Percentiles rank a stretch among this genome's conserved stretches.
Conservation (phyloP, 2,797 vertebrate species). For the Fistularia tabacaria region DNA sequence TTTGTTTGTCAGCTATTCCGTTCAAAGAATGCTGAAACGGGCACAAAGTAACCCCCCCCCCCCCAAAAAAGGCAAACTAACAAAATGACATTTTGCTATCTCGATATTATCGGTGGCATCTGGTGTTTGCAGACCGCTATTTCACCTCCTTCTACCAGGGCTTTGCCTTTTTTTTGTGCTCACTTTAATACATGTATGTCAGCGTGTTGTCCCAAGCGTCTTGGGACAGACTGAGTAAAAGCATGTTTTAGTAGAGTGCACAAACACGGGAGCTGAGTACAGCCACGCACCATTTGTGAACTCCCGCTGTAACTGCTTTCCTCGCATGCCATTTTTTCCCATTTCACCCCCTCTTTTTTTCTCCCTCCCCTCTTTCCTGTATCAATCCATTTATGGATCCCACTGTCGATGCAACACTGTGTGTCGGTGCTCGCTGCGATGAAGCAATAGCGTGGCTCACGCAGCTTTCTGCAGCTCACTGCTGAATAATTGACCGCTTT, state of each 20-base stretch:
- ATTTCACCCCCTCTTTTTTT: slow-evolving; percentile 14
- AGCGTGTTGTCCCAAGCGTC: slow-evolving; percentile 4
- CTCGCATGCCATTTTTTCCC: slow-evolving; percentile 27
- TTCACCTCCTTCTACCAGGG: no score
- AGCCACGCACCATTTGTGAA: slow-evolving; percentile 17
- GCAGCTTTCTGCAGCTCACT: slow-evolving; percentile 45
- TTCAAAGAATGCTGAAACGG: slow-evolving; percentile 31
- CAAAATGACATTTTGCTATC: no score
- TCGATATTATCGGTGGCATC: slow-evolving; percentile 26
- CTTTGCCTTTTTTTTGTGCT: slow-evolving; percentile 7
- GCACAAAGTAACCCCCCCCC: no score
- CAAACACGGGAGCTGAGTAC: slow-evolving; percentile 36
- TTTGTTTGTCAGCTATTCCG: slow-evolving; percentile 51
- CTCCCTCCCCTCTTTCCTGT: slow-evolving; percentile 33
- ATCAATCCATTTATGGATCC: slow-evolving; percentile 61
- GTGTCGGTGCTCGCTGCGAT: slow-evolving; percentile 42
- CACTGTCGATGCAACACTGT: slow-evolving; percentile 41
- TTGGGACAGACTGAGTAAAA: slow-evolving; percentile 38
- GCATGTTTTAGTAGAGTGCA: slow-evolving; percentile 33
- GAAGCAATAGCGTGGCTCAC: slow-evolving; percentile 33
- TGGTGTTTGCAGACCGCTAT: neutral
- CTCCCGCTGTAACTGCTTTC: slow-evolving; percentile 35
- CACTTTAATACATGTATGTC: neutral
- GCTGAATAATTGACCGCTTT: slow-evolving; percentile 75
- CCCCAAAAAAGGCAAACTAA: no score